A percentile compares a stretch with the other conserved stretches of the same genome.
Conservation (phyloP, 2,113 vertebrate genomes). For the Salvelinus alpinus region DNA sequence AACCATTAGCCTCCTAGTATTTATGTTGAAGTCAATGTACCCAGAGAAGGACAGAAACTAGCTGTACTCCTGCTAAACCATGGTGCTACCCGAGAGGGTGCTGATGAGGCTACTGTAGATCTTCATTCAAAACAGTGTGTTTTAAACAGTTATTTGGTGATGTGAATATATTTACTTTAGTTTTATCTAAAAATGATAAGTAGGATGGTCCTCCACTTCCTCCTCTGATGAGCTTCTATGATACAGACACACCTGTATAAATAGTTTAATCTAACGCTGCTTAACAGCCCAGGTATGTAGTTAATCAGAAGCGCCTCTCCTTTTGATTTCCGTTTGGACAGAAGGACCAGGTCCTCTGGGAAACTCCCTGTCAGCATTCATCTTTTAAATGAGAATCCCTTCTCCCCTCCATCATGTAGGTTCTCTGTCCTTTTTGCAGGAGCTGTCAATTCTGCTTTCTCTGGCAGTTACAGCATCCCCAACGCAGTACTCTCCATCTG, state of each 20-base stretch:
- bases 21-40: too few relatives aligned
- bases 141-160: too few relatives aligned
- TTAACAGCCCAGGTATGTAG: slow-evolving; percentile 44
- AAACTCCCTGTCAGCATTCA: slow-evolving; percentile 50
- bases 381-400: slow-evolving; percentile 59
- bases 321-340: slow-evolving; percentile 52
- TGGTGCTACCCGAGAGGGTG: too few relatives aligned
- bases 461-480: slow-evolving; percentile 34
- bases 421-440: slow-evolving; percentile 40
- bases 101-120: too few relatives aligned
- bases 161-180: too few relatives aligned
- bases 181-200: too few relatives aligned
- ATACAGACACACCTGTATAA: background rate
- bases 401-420: slow-evolving; percentile 52
- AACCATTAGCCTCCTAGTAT: too few relatives aligned
- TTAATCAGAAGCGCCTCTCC: slow-evolving; percentile 50
- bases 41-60: too few relatives aligned
- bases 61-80: too few relatives aligned
- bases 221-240: too few relatives aligned
- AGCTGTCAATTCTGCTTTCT: slow-evolving; percentile 39
- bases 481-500: slow-evolving; percentile 21
- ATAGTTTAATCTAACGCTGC: slow-evolving; percentile 19
- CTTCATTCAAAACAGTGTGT: too few relatives aligned
- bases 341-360: slow-evolving; percentile 48
- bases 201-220: too few relatives aligned